Percentiles rank a stretch among this genome's conserved stretches.
Evolutionary conservation across 64 coral and sea anemone species (phyloP).

Genomic region (Porites australiensis): DNA sequence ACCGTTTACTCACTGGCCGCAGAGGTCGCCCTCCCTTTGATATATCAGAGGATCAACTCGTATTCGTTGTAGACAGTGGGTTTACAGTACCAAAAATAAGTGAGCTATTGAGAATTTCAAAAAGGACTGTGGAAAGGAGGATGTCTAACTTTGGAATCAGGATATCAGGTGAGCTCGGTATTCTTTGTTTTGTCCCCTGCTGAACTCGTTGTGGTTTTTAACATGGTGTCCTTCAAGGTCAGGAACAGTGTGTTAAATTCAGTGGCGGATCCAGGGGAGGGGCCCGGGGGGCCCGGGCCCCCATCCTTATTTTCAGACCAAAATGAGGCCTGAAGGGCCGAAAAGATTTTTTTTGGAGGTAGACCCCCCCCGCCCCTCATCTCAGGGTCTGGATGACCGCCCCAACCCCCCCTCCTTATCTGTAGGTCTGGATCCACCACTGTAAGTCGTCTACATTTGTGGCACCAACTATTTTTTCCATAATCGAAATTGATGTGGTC

Average conservation of each 20-base stretch:
- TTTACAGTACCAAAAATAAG: constrained; percentile 58
- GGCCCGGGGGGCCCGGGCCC: no score
- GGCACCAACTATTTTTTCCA: constrained; percentile 17
- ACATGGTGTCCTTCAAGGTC: no score
- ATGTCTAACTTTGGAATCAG: constrained; percentile 49
- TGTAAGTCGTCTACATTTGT: no score
- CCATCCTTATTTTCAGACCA: no score
- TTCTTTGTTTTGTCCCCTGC: constrained; percentile 9
- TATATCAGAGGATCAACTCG: constrained; percentile 43
- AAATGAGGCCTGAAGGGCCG: no score
- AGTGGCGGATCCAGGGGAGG: no score
- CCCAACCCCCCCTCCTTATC: no score
- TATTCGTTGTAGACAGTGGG: constrained; percentile 36
- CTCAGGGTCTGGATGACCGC: no score
- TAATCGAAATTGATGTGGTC: constrained; percentile 5
- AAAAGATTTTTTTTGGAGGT: no score
- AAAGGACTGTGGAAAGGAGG: constrained; percentile 54
- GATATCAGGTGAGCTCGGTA: constrained; percentile 48
- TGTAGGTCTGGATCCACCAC: no score
- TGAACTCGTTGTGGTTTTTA: neutral
- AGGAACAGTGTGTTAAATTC: no score
- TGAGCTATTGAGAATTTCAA: constrained; percentile 44
- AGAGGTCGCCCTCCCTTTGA: constrained; percentile 45
- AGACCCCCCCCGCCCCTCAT: no score
- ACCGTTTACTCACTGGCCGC: neutral